Evolutionary conservation across 2,113 vertebrate genomes (phyloP).

Genomic region (Steatornis caripensis): DNA sequence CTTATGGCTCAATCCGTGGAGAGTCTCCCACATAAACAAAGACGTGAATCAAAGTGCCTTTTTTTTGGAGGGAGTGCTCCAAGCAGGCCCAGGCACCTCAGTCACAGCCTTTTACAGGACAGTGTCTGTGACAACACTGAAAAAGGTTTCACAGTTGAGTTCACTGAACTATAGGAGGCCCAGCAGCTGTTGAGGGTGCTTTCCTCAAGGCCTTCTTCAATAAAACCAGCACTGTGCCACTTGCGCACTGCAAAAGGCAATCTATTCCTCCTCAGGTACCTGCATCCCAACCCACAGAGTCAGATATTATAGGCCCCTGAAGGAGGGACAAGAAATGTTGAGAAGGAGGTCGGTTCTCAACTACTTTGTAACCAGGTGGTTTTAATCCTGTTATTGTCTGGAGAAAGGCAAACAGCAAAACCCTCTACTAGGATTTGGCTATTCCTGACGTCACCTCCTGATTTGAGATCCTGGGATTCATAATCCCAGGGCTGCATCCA

Average conservation of each 20-base stretch:
- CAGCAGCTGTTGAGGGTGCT: not conserved
- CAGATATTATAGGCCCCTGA: not conserved
- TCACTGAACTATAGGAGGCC: not conserved
- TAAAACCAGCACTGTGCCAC: not conserved
- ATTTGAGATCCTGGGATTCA: not conserved
- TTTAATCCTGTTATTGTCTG: not conserved
- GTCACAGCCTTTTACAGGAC: not conserved
- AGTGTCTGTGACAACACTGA: not conserved
- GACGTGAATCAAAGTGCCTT: not conserved
- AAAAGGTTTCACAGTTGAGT: not conserved
- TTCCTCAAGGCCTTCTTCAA: not conserved
- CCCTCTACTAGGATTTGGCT: not conserved
- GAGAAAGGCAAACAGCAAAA: not conserved
- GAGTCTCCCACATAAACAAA: slow-evolving; percentile 30
- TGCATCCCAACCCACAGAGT: not conserved
- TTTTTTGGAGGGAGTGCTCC: not conserved
- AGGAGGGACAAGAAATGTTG: not conserved
- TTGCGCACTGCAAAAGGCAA: not conserved
- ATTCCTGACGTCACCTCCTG: not conserved
- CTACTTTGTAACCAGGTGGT: not conserved
- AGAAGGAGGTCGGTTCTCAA: not conserved
- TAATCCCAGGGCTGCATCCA: not conserved
- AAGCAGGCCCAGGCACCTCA: not conserved
- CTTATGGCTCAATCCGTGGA: not conserved
- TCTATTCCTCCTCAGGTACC: not conserved